These are phyloP conservation scores for Caenorhabditis inopinata DNA, from an alignment of 1,140 invertebrate genomes.

Conservation along the genomic window DNA sequence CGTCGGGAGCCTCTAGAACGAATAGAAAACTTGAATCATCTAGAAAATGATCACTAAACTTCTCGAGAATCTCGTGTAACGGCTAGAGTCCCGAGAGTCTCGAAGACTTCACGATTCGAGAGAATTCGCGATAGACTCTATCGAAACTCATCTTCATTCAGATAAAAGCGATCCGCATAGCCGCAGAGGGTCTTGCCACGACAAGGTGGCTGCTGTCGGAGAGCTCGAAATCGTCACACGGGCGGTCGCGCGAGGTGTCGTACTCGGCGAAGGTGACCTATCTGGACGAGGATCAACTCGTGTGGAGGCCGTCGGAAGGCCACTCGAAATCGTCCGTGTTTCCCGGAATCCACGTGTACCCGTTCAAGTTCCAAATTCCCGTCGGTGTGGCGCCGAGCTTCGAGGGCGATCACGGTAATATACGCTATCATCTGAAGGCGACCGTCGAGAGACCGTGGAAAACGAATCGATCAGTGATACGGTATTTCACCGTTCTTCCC, in stretches of 20 bases:
- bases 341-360: constrained; percentile 21
- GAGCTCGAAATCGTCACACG: not conserved
- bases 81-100: no score
- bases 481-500: not conserved
- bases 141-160: not conserved
- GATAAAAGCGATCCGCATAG: constrained; percentile 10
- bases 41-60: no score
- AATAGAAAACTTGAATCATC: no score
- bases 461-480: constrained; percentile 4
- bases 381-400: not conserved
- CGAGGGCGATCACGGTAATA: constrained; percentile 9
- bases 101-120: no score
- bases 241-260: not conserved
- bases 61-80: no score
- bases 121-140: no score
- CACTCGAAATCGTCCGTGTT: constrained; percentile 16
- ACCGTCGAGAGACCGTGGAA: constrained; percentile 26
- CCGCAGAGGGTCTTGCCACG: not conserved
- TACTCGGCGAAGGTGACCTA: constrained; percentile 11
- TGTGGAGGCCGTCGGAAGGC: constrained; percentile 10
- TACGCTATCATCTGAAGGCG: constrained; percentile 1
- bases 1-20: no score
- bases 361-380: constrained; percentile 22
- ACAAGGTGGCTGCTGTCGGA: constrained; percentile 1
- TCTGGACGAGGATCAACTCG: constrained; percentile 20